Evolutionary conservation across 1,140 invertebrate species (phyloP), one percentile per base, ranked within the genome.

Genomic region (Scaptodrosophila lebanonensis): DNA sequence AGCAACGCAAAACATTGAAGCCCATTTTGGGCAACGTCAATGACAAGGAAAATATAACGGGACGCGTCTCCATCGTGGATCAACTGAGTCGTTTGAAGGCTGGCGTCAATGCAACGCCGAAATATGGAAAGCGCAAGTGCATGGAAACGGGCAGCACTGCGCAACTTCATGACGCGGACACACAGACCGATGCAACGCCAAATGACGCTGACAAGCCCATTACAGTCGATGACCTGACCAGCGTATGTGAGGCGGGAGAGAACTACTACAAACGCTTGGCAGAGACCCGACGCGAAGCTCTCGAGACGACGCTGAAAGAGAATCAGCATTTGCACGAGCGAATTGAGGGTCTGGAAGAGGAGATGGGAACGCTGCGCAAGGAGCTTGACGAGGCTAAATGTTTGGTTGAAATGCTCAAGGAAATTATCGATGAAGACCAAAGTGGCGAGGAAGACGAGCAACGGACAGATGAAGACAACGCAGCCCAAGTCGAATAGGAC

Each of bases 261-360:
- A 88, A 89, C 54, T 93, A 92, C 61, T 93, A 91, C 90, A 86
- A 91, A 84, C 77, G 88, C 22, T 57, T 92, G 8, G 91, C 91
- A 7, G 91, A 93, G 84, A 89, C 89, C 45, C 88, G 91, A 29
- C 85, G 89, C 32, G 69, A 89, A 51, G 90, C 90, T 2, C 69
- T 92, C 5, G 86, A 91, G 36, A 88, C 90, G 40, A 88, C 90
- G 5, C 86, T 92, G 4, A 85, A 88, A 22, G 90, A 93, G 83
- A 92, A 91, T 77, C 86, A 88, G 47, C 86, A 87, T 57, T 71
- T 89, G 25, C 87, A 88, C 45, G 87, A 89, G 20, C 83, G 88
- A 30, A 84, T 91, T 47, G 76, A 86, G 9, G 82, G 85, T 3
- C 83, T 92, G 15, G 86, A 91, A 66, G 89, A 91, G 57, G 91